Base-by-base conservation (phyloP, 2,797 vertebrate genomes). In the Staurois parvus region DNA sequence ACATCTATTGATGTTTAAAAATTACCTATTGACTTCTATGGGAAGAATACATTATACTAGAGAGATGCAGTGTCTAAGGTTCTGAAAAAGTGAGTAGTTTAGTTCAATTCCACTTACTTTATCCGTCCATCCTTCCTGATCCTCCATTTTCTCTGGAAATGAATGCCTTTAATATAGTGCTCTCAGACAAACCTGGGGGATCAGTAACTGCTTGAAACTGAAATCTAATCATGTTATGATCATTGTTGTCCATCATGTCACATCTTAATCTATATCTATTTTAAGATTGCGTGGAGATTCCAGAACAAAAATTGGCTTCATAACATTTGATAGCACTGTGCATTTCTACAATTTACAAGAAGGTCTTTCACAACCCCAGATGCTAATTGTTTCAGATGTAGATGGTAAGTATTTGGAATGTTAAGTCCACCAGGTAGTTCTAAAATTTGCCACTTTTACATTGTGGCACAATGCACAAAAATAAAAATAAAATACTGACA, bases 341-440 rank as follows among this genome's bases (percentile, higher is more conserved):
- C 98, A 99, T 89, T 99, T 99, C 92, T 99, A 99, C 92, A 98
- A 98, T 91, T 94, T 99, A 87, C 98, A 99, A 91, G 97, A 98
- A 91, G 97, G 97, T 28, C 92, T 99, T 73, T 98, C 98, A 0
- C 98, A 98, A 92, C 98, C 98, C 4, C 98, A 99, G 89, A 99
- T 99, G 98, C 92, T 99, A 88, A 96, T 99, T 90, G 97, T 99
- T 37, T 98, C 98, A 0, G 98, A 99, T 90, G 96, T 99, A 17
- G 97, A 99, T 24, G 98, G 98, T 99, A 94, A 88, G 92, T 85
- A 56, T 6, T 66, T 62, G 40, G 64, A 88, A 80, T 4, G 11
- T 69, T 42, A 52, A 17, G 13, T 17, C 4, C 13, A 52, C 48
- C 13, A 19, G n/a, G n/a, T n/a, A n/a, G n/a, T n/a, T n/a, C n/a